Percentiles rank a stretch among this genome's conserved stretches.
phyloP scores from a whole-genome alignment of 2,888 invertebrate species.

The Eupelmus urozonus region DNA sequence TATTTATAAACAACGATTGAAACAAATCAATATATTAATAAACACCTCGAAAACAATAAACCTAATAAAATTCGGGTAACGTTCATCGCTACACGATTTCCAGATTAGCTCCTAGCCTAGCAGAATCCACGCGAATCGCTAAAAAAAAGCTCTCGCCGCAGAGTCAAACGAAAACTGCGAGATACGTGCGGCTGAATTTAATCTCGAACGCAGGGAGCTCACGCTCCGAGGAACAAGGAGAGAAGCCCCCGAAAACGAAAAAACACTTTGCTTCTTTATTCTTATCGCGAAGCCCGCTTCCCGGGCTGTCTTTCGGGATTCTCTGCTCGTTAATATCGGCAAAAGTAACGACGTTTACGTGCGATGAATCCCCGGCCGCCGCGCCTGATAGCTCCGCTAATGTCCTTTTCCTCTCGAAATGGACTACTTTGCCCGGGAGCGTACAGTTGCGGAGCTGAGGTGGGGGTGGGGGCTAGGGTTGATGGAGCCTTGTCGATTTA shows the following conservation, averaged over 20 bases:
- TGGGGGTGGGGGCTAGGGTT: background rate
- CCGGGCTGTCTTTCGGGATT: constrained; percentile 34
- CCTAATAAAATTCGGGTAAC: too few species aligned
- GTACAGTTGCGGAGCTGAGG: background rate
- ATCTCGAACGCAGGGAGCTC: constrained; percentile 2
- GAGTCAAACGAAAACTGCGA: background rate
- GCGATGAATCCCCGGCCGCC: constrained; percentile 30
- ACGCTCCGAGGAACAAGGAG: background rate
- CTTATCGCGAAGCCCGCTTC: constrained; percentile 45
- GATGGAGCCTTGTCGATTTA: constrained; percentile 4
- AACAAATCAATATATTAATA: too few species aligned
- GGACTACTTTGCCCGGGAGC: constrained; percentile 33
- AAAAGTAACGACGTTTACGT: constrained; percentile 54
- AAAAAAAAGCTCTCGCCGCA: background rate
- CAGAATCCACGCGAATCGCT: too few species aligned
- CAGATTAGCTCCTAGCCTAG: too few species aligned
- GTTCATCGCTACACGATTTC: too few species aligned
- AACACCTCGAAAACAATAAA: too few species aligned
- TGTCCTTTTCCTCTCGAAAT: constrained; percentile 34
- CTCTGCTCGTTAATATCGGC: constrained; percentile 53
- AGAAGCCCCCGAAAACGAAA: background rate
- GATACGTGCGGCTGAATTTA: background rate
- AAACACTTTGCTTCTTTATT: constrained; percentile 39
- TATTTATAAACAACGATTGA: too few species aligned
- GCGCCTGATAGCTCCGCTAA: constrained; percentile 23